A percentile compares a stretch with the other conserved stretches of the same genome.
Conservation (phyloP, 2,113 vertebrate genomes). For the Lampris megalopsis region DNA sequence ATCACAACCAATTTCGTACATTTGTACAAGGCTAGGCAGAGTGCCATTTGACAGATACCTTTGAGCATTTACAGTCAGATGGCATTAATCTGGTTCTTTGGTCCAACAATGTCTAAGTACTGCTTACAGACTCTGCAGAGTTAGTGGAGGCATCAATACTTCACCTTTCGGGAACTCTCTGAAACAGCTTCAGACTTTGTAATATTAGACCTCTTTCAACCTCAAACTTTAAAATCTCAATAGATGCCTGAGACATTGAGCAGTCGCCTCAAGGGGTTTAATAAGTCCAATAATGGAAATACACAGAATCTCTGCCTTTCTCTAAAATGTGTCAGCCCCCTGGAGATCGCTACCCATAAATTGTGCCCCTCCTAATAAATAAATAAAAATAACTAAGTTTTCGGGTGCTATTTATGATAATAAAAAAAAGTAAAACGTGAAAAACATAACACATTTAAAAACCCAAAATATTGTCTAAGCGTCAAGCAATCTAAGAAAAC, state of each 20-base stretch:
- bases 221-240: neutral
- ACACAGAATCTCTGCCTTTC: constrained; percentile 17
- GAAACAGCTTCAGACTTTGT: too few relatives aligned
- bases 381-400: constrained; percentile 19
- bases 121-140: neutral
- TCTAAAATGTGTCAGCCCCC: constrained; percentile 25
- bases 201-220: neutral
- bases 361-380: constrained; percentile 24
- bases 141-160: constrained; percentile 42
- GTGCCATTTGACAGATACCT: constrained; percentile 8
- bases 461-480: neutral
- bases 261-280: neutral
- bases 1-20: constrained; percentile 19
- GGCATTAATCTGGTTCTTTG: too few relatives aligned
- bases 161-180: constrained; percentile 47
- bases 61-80: too few relatives aligned
- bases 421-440: constrained; percentile 30
- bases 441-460: neutral
- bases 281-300: too few relatives aligned
- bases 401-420: constrained; percentile 27
- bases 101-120: neutral
- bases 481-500: constrained; percentile 7
- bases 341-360: constrained; percentile 20
- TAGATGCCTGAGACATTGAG: constrained; percentile 1
- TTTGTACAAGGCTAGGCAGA: constrained; percentile 15